A percentile compares a stretch with the other conserved stretches of the same genome.
Conservation (phyloP, 2,113 vertebrate species). For the Callospermophilus lateralis region DNA sequence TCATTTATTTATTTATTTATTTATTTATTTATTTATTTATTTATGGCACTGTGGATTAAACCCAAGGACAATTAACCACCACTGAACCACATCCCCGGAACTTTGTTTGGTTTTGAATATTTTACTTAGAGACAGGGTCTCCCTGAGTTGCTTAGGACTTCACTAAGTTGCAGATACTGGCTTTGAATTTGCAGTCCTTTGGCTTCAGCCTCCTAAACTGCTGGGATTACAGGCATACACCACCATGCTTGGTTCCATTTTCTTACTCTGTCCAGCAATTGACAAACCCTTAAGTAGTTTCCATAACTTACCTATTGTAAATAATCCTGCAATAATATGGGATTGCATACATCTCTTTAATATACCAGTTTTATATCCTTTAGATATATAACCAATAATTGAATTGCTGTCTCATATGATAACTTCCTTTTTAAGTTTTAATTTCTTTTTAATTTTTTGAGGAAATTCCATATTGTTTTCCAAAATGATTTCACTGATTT, state of each 20-base stretch:
- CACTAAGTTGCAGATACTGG: too few relatives aligned
- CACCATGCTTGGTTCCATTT: neutral
- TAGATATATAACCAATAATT: neutral
- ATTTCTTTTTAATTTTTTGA: neutral
- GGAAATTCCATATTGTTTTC: neutral
- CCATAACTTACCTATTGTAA: neutral
- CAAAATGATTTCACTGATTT: neutral
- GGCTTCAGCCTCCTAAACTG: too few relatives aligned
- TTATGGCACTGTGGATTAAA: too few relatives aligned
- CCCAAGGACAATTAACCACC: too few relatives aligned
- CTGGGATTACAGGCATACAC: too few relatives aligned
- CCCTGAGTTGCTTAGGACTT: too few relatives aligned
- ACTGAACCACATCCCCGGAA: too few relatives aligned
- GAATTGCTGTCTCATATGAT: neutral
- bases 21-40: too few relatives aligned
- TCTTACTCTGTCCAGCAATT: neutral
- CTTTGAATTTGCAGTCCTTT: too few relatives aligned
- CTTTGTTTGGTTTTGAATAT: too few relatives aligned
- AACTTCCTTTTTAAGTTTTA: neutral
- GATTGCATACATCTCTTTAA: neutral
- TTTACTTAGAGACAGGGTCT: too few relatives aligned
- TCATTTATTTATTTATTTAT: too few relatives aligned
- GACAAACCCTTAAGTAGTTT: neutral
- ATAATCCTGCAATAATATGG: neutral
- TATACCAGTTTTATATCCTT: neutral